Conservation (phyloP, 1,140 invertebrate genomes). For the Campoletis sonorensis region DNA sequence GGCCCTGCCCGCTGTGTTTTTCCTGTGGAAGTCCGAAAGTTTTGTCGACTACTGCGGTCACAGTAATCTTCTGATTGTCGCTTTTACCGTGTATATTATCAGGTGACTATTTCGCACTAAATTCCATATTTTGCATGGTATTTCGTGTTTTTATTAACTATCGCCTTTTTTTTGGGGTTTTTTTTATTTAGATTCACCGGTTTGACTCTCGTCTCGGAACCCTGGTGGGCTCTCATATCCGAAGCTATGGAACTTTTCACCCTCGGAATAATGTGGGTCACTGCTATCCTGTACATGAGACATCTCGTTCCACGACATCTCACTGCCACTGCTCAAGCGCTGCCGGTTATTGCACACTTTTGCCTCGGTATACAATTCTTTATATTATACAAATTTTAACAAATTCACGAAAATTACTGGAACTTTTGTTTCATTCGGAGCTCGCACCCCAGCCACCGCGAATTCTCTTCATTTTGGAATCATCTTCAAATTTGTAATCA, state of each 20-base stretch:
- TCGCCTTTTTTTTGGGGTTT: slow-evolving; percentile 15
- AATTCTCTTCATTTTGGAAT: no score
- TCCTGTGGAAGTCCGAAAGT: slow-evolving; percentile 87
- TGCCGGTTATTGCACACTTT: slow-evolving; percentile 89
- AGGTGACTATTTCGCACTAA: slow-evolving; percentile 69
- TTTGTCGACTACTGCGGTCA: slow-evolving; percentile 91
- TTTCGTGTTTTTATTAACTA: no score
- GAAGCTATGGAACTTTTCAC: slow-evolving; percentile 89
- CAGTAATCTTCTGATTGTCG: slow-evolving; percentile 88
- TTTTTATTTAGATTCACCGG: slow-evolving; percentile 72
- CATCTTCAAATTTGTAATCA: no score
- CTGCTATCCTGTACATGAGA: slow-evolving; percentile 87
- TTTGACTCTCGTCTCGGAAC: slow-evolving; percentile 80
- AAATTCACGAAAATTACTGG: no score
- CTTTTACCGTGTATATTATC: slow-evolving; percentile 87
- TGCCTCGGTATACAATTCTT: slow-evolving; percentile 80
- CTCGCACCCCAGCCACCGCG: no score
- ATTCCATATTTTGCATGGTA: no score
- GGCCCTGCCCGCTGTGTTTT: slow-evolving; percentile 82
- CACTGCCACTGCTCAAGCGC: slow-evolving; percentile 88
- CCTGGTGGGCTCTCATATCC: slow-evolving; percentile 83
- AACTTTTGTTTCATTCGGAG: no score
- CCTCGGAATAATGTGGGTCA: slow-evolving; percentile 89
- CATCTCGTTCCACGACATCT: slow-evolving; percentile 88
- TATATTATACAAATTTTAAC: no score